Evolutionary conservation across 2,888 invertebrate genomes (phyloP).

Genomic region (Rhyacophila evoluta): DNA sequence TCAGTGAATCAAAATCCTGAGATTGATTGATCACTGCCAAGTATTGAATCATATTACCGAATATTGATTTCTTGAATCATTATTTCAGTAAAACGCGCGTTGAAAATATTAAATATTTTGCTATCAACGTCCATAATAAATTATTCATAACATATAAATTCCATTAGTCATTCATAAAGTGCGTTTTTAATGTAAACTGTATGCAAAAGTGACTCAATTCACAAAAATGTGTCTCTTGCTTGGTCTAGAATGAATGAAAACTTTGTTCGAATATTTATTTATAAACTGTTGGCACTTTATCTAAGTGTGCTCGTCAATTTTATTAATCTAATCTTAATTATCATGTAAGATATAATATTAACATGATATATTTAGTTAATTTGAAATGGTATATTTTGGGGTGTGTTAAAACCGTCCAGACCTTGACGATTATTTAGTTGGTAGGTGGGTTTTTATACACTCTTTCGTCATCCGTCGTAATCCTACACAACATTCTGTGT

Average conservation of each 20-base stretch:
- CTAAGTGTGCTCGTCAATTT: too few relatives aligned
- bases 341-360: too few relatives aligned
- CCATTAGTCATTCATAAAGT: neutral
- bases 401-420: neutral
- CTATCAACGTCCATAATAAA: neutral
- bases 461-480: neutral
- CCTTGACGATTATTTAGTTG: neutral
- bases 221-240: neutral
- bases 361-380: too few relatives aligned
- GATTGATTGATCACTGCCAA: neutral
- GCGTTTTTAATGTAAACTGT: neutral
- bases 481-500: slow-evolving; percentile 18
- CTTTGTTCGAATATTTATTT: neutral
- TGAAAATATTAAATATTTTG: neutral
- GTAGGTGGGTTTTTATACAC: neutral
- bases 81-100: neutral
- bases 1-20: neutral
- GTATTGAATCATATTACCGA: neutral
- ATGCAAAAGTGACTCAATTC: neutral
- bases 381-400: too few relatives aligned
- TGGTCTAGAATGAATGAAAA: neutral
- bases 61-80: neutral
- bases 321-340: too few relatives aligned
- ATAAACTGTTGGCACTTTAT: too few relatives aligned
- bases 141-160: neutral